Percentiles rank a stretch among this genome's conserved stretches.
These are phyloP conservation scores for Labia minor DNA, from an alignment of 2,888 invertebrate genomes.

Conservation along the genomic window DNA sequence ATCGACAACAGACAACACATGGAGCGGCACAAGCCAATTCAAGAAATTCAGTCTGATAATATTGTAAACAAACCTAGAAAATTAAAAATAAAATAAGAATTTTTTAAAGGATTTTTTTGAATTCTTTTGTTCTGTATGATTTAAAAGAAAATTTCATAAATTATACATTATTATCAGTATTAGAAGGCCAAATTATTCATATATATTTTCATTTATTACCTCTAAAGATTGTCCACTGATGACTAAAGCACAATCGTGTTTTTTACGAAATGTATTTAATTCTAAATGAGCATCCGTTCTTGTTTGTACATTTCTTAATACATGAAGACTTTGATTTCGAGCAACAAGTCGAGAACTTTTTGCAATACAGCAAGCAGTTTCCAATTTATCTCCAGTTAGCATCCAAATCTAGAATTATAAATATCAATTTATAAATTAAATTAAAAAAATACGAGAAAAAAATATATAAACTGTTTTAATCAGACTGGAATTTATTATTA, in stretches of 20 bases:
- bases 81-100: too few species aligned
- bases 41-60: slow-evolving; percentile 61
- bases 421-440: slow-evolving; percentile 17
- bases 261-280: slow-evolving; percentile 47
- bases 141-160: too few species aligned
- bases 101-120: too few species aligned
- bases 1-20: slow-evolving; percentile 63
- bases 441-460: not conserved
- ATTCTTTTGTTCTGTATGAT: too few species aligned
- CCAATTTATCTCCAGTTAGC: slow-evolving; percentile 69
- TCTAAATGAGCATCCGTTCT: slow-evolving; percentile 51
- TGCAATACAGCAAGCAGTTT: slow-evolving; percentile 97
- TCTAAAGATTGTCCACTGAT: slow-evolving; percentile 61
- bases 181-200: too few species aligned
- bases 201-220: slow-evolving; percentile 30
- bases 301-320: slow-evolving; percentile 59
- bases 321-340: slow-evolving; percentile 66
- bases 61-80: slow-evolving; percentile 48
- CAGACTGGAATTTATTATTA: too few species aligned
- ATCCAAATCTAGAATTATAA: slow-evolving; percentile 52
- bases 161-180: too few species aligned
- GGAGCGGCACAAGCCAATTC: slow-evolving; percentile 61
- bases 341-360: slow-evolving; percentile 88
- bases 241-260: slow-evolving; percentile 50
- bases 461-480: too few species aligned